Base-by-base conservation (phyloP, 2,888 invertebrate species). In the Lampropteryx suffumata region DNA sequence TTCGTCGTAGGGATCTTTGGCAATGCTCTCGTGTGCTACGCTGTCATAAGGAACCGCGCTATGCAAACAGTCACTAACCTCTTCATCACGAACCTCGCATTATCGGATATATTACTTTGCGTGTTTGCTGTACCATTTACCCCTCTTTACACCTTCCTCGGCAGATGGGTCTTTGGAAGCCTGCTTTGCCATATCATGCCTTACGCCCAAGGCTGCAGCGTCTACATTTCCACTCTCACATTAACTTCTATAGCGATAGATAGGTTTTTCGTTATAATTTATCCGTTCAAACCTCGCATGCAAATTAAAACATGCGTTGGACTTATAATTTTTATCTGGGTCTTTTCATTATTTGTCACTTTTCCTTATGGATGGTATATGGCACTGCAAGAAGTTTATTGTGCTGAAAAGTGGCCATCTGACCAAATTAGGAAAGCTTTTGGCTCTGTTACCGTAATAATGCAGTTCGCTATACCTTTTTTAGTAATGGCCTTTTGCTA, bases 11-110 rank as follows among this genome's bases (percentile, higher is more conserved):
- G 97, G 1, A 88, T 96, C 26, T 94, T 94, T 67, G 97, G 97
- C 1, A 97, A 97, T 73, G 93, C 93, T n/a, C 85, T 97, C 45
- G 97, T 97, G 41, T 95, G 96, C 68, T 97, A 94, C 78, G 96
- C 97, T 6, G 97, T 98, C 8, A 92, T 94, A 51, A 92, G 95
- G 36, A 97, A 97, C 79, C 93, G 94, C 67, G 93, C 95, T 55
- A 97, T 98, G 97, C 97, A 97, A 85, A 96, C 97, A 0, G 97
- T 97, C 59, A 98, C 97, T 57, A 97, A 98, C 85, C 92, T 96
- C 54, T 97, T 97, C 89, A 98, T 98, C 83, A 95, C 95, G 66
- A 98, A 97, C 83, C 90, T 98, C 62, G 97, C 97, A 17, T 87
- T 97, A 58, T 96, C 96, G 34, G 97, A 98, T 79, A 94, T 97